These are phyloP conservation scores for Irena cyanogastra DNA, from an alignment of 2,113 vertebrate species.

Conservation along the genomic window DNA sequence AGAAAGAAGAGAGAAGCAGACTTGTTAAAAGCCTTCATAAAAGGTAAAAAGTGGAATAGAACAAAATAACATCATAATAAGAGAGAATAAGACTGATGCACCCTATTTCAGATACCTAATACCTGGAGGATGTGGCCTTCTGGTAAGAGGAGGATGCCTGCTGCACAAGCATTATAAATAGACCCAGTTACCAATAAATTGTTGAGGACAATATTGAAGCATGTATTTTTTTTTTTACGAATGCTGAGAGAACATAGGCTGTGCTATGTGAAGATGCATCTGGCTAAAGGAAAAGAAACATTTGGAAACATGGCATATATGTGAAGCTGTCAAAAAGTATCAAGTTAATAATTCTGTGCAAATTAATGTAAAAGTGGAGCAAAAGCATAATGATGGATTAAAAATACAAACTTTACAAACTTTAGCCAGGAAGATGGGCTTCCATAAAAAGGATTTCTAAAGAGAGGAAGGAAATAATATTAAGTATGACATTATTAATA, in stretches of 20 bases:
- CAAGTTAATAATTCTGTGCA: neutral
- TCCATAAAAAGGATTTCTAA: neutral
- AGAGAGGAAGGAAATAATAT: neutral
- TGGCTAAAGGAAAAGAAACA: neutral
- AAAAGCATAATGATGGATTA: neutral
- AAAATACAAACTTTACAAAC: neutral
- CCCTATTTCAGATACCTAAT: neutral
- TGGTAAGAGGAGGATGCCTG: neutral
- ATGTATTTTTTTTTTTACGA: neutral
- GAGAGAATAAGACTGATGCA: neutral
- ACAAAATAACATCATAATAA: neutral
- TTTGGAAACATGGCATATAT: neutral
- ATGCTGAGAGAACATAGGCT: neutral
- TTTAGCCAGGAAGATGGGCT: neutral
- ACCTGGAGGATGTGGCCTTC: neutral
- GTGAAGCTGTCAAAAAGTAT: neutral
- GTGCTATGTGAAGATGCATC: neutral
- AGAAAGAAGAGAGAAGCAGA: neutral
- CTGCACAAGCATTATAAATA: neutral
- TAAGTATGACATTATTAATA: neutral
- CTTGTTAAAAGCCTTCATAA: neutral
- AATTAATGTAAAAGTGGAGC: neutral
- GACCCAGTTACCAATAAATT: neutral
- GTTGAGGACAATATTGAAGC: neutral
- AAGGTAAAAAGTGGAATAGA: neutral